Percentiles rank a stretch among this genome's conserved stretches.
Conservation (phyloP, 2,113 vertebrate species). For the Lipotes vexillifer region DNA sequence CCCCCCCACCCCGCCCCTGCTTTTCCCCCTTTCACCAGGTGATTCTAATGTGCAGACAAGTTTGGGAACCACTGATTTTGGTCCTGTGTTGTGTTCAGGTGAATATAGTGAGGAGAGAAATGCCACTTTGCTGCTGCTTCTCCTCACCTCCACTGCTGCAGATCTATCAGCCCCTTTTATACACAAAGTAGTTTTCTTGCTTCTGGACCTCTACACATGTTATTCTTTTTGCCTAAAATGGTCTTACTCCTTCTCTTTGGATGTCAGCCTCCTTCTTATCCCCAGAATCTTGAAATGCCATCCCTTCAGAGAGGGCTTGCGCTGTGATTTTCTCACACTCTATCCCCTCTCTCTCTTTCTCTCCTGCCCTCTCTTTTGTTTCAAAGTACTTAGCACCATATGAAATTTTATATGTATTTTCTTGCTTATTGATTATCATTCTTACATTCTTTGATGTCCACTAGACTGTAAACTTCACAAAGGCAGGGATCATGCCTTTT, state of each 20-base stretch:
- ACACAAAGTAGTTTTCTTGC: not conserved
- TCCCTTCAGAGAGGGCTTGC: not conserved
- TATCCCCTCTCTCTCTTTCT: not conserved
- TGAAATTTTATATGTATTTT: not conserved
- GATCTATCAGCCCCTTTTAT: not conserved
- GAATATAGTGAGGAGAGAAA: not conserved
- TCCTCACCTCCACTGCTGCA: no score
- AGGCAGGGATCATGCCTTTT: not conserved
- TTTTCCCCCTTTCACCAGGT: not conserved
- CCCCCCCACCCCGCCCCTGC: no score
- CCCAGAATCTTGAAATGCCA: not conserved
- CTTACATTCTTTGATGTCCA: not conserved
- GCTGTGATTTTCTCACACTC: not conserved
- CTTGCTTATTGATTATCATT: not conserved
- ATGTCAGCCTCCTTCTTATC: not conserved
- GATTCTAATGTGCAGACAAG: not conserved
- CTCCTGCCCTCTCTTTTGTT: not conserved
- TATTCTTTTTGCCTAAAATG: not conserved
- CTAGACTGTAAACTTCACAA: not conserved
- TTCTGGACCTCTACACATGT: not conserved
- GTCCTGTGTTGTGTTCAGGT: not conserved
- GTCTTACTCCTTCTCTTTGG: not conserved
- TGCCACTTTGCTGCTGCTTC: accelerated
- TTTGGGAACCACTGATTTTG: no score
- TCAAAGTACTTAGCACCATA: not conserved